Conservation (phyloP, 2,113 vertebrate species). For the Nothocercus nigrocapillus region DNA sequence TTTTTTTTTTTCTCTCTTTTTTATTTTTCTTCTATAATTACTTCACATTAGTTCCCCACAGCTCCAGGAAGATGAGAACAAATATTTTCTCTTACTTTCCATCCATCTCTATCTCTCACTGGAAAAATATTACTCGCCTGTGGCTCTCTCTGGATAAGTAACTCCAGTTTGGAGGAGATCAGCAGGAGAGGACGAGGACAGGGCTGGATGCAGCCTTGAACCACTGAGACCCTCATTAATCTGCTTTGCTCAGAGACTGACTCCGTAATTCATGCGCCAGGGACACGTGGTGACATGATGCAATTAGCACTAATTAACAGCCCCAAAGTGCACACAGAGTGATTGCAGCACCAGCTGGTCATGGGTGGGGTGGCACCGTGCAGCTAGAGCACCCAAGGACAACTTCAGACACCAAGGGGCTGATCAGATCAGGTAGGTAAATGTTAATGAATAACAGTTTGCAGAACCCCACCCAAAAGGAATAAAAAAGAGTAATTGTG, state of each 20-base stretch:
- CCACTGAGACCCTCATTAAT: not conserved
- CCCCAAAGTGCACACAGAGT: not conserved
- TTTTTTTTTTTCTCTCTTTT: not conserved
- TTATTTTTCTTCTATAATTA: not conserved
- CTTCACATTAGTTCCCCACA: not conserved
- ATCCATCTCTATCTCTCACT: not conserved
- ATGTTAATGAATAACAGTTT: not conserved
- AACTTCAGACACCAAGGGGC: accelerated
- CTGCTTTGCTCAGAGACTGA: not conserved
- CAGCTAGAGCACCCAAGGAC: not conserved
- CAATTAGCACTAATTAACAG: conserved; percentile 41
- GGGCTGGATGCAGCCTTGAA: not conserved
- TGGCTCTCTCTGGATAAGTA: not conserved
- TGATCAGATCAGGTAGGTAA: not conserved
- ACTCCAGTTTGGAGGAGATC: not conserved
- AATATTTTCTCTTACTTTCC: not conserved
- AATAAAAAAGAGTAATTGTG: conserved; percentile 17
- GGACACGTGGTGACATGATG: not conserved
- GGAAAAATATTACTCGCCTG: not conserved
- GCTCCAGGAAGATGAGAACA: not conserved
- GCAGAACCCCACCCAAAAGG: not conserved
- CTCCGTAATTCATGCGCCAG: not conserved
- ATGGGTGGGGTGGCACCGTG: accelerated
- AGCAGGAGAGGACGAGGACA: not conserved
- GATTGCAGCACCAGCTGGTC: not conserved